Base-by-base conservation (phyloP, 2,888 invertebrate species). In the Biston stratarius region DNA sequence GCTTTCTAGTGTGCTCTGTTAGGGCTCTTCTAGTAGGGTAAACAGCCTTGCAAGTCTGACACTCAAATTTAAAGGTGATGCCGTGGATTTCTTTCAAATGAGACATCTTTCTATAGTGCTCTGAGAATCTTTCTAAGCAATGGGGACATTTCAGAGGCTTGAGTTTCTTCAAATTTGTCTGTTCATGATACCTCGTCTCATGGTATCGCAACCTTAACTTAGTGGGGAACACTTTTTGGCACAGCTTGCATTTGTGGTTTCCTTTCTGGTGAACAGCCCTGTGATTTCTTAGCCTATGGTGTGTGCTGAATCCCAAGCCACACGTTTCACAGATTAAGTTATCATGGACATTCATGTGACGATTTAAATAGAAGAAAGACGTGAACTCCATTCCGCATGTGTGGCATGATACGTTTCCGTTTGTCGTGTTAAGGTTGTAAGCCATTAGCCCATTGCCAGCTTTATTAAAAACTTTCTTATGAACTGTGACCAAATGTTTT, bases 261-360 rank as follows among this genome's bases (percentile, higher is more conserved):
- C 92, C 92, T 59, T 86, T 87, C 70, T 91, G 89, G 55, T 93
- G 92, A 0, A 91, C 89, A 36, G 88, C 85, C 55, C 83, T 84
- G 52, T 93, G 92, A 65, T 89, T 91, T n/a, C 89, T 86, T 2
- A 92, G 69, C 0, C 92, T 81, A 14, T 90, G 91, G 48, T 91
- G 87, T 0, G 92, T 91, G 84, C 90, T 88, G 68, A 92, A 93
- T 0, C 92, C 91, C 12, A 90, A 72, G 0, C 92, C 92, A 64
- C 92, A 93, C 0, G 87, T 91, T 72, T 93, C 92, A 62, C 92
- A 93, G 1, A 91, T 90, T 0, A 92, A 91, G 59, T 80, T 92
- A 51, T 87, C 91, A 73, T 92, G 92, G 0, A 79, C 91, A 44
- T 92, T 92, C 92, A 92, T 92, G 69, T 92, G 92, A 34, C 91